Base-by-base conservation (phyloP, 2,888 invertebrate species). In the Bombyx huttoni region DNA sequence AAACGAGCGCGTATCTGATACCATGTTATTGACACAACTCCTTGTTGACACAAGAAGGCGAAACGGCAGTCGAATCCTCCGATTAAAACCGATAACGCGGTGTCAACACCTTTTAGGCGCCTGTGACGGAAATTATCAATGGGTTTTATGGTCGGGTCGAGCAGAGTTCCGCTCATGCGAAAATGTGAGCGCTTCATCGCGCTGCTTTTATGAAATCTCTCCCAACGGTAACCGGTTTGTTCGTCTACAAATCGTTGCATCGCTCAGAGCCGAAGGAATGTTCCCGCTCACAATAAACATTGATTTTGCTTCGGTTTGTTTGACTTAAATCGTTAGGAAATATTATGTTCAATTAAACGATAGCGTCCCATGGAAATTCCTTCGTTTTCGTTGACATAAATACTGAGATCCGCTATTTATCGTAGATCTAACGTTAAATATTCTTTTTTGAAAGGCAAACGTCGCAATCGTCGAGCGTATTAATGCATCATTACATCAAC, bases 11-110 rank as follows among this genome's bases (percentile, higher is more conserved):
- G 70, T 86, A 86, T 82, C 86, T 71, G 86, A 83, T 86, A 84
- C 70, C 69, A 72, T 73, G 68, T 64, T 86, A 73, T 87, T 84
- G 84, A 87, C 85, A 79, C 77, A 75, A 69, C 76, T 75, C 73
- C 60, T 67, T 84, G 81, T 88, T 86, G 78, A 82, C 85, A 67
- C 73, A 87, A 74, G 76, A 74, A 81, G 83, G 79, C 85, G 77
- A 86, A 86, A 84, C 88, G 88, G 87, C 86, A 87, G 86, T 85
- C 86, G 68, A 78, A 71, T 77, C 24, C 5, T 24, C 24, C 78
- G 86, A 86, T 86, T 86, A 86, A 72, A 70, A 58, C 61, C 63
- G 85, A 86, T 85, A 86, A 84, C 71, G 66, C 59, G 67, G 61
- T 75, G 81, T 81, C 77, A 83, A 81, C 75, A 83, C 70, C 72